phyloP scores from a whole-genome alignment of 2,797 vertebrate species.

The Rhinophrynus dorsalis region DNA sequence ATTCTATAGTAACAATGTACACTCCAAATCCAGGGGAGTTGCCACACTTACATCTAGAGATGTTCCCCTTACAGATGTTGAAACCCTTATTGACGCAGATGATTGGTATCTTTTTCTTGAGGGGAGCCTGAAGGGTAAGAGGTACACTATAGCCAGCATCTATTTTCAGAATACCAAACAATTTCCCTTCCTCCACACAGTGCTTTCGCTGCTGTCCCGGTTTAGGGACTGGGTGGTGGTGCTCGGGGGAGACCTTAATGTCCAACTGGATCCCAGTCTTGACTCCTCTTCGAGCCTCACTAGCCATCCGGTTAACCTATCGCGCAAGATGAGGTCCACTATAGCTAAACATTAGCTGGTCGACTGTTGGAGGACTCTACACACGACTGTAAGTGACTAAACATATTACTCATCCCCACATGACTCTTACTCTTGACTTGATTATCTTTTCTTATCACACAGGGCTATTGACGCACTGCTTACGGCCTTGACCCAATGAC shows the following conservation, averaged over 20 bases:
- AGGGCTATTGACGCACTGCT: neutral
- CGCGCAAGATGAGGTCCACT: neutral
- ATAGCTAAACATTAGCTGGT: neutral
- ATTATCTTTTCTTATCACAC: neutral
- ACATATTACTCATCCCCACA: neutral
- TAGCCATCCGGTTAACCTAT: too few species aligned
- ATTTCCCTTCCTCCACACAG: too few species aligned
- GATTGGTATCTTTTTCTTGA: neutral
- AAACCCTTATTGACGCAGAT: neutral
- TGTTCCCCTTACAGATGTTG: neutral
- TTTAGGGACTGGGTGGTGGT: neutral
- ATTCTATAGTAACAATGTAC: too few species aligned
- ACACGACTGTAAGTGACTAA: neutral
- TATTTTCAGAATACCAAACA: neutral
- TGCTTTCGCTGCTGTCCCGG: neutral
- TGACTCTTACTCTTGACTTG: neutral
- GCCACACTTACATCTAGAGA: neutral
- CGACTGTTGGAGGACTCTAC: neutral
- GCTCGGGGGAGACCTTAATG: neutral
- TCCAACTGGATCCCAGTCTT: neutral
- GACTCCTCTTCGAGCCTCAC: too few species aligned
- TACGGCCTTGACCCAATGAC: neutral
- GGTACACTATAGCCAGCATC: too few species aligned
- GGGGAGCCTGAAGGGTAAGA: neutral
- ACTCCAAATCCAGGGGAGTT: too few species aligned